Conservation (phyloP, 2,113 vertebrate genomes). For the Telmatochromis sp. region DNA sequence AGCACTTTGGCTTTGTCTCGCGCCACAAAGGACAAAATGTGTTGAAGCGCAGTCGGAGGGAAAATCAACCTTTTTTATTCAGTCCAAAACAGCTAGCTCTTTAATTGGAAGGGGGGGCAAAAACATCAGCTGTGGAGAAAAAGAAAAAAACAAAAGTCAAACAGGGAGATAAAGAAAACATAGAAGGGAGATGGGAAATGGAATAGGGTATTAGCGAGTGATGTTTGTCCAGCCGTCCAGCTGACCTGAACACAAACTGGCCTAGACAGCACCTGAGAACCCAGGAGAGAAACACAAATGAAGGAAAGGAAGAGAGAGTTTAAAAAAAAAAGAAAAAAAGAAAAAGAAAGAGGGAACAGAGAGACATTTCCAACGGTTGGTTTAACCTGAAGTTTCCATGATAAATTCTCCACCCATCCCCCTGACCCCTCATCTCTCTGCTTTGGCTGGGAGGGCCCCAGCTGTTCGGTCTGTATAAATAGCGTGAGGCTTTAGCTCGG, state of each 20-base stretch:
- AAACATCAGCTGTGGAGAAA: conserved; percentile 10
- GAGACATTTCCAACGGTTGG: conserved; percentile 64
- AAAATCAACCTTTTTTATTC: conserved; percentile 19
- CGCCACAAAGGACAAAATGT: conserved; percentile 24
- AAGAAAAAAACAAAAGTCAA: neutral
- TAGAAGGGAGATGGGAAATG: neutral
- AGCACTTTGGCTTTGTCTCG: conserved; percentile 39
- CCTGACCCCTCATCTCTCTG: conserved; percentile 31
- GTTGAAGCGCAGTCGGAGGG: conserved; percentile 3
- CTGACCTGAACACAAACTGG: conserved; percentile 31
- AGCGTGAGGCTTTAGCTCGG: conserved; percentile 64
- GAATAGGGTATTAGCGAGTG: neutral
- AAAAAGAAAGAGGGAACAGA: conserved; percentile 12
- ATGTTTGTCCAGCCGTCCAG: neutral
- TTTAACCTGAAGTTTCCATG: conserved; percentile 71
- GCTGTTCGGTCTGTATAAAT: conserved; percentile 79
- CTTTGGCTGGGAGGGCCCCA: conserved; percentile 75
- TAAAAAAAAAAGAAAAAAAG: neutral
- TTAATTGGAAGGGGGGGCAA: neutral
- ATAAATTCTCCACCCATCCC: conserved; percentile 57
- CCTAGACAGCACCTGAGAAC: neutral
- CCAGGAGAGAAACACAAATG: neutral
- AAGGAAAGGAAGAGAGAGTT: neutral
- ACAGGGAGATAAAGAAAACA: neutral
- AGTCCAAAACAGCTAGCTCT: conserved; percentile 2